Evolutionary conservation across 2,888 invertebrate species (phyloP).

Genomic region (Blomia tropicalis): DNA sequence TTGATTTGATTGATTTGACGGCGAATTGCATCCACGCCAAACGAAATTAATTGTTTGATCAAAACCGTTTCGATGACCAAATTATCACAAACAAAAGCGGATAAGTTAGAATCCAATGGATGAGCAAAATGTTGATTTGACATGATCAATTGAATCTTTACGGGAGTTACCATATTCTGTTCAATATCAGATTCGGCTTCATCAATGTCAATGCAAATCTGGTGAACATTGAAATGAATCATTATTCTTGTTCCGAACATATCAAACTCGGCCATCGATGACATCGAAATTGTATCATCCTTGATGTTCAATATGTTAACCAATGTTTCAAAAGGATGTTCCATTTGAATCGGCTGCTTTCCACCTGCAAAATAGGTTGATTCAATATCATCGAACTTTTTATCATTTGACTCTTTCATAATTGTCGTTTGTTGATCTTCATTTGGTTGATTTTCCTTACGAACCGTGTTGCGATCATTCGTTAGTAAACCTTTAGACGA

Average conservation of each 20-base stretch:
- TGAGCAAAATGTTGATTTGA: background rate
- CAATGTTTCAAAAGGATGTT: conserved; percentile 71
- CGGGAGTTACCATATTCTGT: conserved; percentile 74
- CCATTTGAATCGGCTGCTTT: background rate
- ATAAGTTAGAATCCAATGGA: conserved; percentile 34
- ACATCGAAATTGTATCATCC: conserved; percentile 66
- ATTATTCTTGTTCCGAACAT: conserved; percentile 55
- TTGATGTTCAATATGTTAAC: too few relatives aligned
- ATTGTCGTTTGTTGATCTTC: background rate
- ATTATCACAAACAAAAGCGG: conserved; percentile 79
- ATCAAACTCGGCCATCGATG: conserved; percentile 32
- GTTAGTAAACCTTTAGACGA: background rate
- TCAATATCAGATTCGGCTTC: conserved; percentile 86
- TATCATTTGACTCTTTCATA: background rate
- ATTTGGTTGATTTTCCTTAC: background rate
- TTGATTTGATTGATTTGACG: too few relatives aligned
- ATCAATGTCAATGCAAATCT: conserved; percentile 79
- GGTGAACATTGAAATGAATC: conserved; percentile 55
- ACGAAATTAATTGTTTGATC: background rate
- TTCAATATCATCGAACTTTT: background rate
- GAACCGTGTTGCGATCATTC: background rate
- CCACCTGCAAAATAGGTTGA: background rate
- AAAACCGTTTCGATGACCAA: conserved; percentile 53
- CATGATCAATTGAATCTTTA: conserved; percentile 34
- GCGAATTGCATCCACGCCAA: background rate